Evolutionary conservation across 2,888 invertebrate species (phyloP), one percentile per base, ranked within the genome.

Genomic region (Leptogaster cylindrica): DNA sequence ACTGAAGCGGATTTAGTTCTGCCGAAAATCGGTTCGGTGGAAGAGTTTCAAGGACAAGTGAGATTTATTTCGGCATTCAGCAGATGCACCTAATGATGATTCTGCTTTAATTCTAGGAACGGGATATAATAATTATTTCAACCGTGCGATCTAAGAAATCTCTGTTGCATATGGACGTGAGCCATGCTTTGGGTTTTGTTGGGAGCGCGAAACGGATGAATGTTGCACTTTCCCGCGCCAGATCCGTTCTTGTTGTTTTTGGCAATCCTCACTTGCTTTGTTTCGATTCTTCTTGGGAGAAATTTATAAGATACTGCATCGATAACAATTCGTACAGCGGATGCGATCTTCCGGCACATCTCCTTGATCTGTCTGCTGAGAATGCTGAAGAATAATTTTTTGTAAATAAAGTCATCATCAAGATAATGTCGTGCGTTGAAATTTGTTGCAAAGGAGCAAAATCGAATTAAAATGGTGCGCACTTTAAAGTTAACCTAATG

Each of bases 31-130:
- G 92, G 91, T 0, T 89, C 90, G 2, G 91, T 93, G 1, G 93
- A 94, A 80, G 93, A 93, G 76, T 92, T 93, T 76, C 93, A 94
- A 80, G 92, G 92, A 1, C 91, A 91, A 78, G 93, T 93, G n/a
- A n/a, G n/a, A n/a, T n/a, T n/a, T n/a, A n/a, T n/a, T n/a, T n/a
- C n/a, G n/a, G n/a, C n/a, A n/a, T n/a, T n/a, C n/a, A n/a, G n/a
- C n/a, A n/a, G n/a, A n/a, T n/a, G n/a, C n/a, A n/a, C n/a, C 41
- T 36, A 28, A 20, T 39, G 1, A 18, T 4, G 27, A 2, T 12
- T 31, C 25, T 65, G n/a, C 8, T 39, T 63, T 48, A n/a, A 4
- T 58, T 36, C 0, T 28, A 80, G 79, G 80, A 81, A 72, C 78
- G 80, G 2, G 77, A 80, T 28, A 85, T 90, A 1, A 88, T 93